Base-by-base conservation (phyloP, 2,888 invertebrate genomes). In the Agrotis segetum region DNA sequence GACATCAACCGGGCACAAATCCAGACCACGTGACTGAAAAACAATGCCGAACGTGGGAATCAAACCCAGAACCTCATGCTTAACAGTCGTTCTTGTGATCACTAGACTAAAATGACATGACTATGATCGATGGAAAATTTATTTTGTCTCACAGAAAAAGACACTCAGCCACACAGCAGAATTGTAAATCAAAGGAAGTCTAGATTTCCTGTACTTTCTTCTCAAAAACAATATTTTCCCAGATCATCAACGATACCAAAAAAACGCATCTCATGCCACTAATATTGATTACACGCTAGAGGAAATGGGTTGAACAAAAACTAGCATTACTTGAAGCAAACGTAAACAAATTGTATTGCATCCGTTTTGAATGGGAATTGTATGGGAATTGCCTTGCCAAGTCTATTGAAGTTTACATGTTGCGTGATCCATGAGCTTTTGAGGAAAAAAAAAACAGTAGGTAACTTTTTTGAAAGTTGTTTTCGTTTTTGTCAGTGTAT, bases 261-360 rank as follows among this genome's bases (percentile, higher is more conserved):
- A 64, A 61, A 47, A 52, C 34, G 17, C 11, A n/a, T 46, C 21
- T 3, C 52, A 19, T 56, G 52, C 55, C 34, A 59, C 46, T 52
- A 59, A 70, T 70, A 76, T 81, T 67, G 67, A 77, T 61, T 59
- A 60, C 61, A 29, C 9, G 46, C 29, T 2, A 62, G 67, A 70
- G 71, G 82, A 79, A 79, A 81, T 70, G 53, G 40, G 56, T 56
- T 14, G 4, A 40, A 76, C 65, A 78, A 81, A 78, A 78, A 78
- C 70, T 58, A 7, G 24, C n/a, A 76, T 76, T 76, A 76, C 71
- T 17, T 11, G 29, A 40, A 47, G 17, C 53, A 40, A 80, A 69
- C 11, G 52, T 81, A 62, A 70, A 76, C 77, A 70, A 76, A 78
- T 67, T 66, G 69, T 46, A 56, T 9, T 56, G 34, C 66, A 61